A percentile compares a stretch with the other conserved stretches of the same genome.
Evolutionary conservation across 2,888 invertebrate genomes (phyloP).

Genomic region (Mellilla xanthometata): DNA sequence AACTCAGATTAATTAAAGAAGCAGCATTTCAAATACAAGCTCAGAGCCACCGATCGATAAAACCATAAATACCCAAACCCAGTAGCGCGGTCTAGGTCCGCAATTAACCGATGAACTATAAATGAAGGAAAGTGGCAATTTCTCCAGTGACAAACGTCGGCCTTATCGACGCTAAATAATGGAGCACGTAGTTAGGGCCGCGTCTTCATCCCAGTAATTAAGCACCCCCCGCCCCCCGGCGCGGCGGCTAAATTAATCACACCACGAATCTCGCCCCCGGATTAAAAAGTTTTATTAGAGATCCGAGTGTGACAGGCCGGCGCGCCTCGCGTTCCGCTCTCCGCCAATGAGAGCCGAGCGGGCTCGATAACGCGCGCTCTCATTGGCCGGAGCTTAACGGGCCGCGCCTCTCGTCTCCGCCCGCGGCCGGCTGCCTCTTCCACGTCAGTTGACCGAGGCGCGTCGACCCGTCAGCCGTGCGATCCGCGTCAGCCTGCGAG

Average conservation of each 20-base stretch:
- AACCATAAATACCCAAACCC: background rate
- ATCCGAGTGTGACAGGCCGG: constrained; percentile 66
- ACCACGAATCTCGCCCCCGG: constrained; percentile 80
- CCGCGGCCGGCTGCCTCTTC: constrained; percentile 71
- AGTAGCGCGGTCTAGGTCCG: constrained; percentile 30
- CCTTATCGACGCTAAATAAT: constrained; percentile 79
- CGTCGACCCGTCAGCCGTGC: constrained; percentile 78
- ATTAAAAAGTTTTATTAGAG: constrained; percentile 82
- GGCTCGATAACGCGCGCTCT: constrained; percentile 36
- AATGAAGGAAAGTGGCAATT: constrained; percentile 74
- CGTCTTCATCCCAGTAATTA: constrained; percentile 82
- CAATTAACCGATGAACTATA: constrained; percentile 71
- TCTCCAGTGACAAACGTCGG: constrained; percentile 74
- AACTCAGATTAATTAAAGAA: no score
- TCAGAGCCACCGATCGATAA: background rate
- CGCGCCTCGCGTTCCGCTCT: constrained; percentile 49
- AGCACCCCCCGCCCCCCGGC: constrained; percentile 48
- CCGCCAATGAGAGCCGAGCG: constrained; percentile 53
- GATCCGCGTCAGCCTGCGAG: constrained; percentile 51
- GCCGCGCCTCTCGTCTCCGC: constrained; percentile 61
- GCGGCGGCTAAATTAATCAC: constrained; percentile 77
- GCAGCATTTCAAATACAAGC: no score
- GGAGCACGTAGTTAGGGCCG: constrained; percentile 75
- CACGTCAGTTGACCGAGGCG: constrained; percentile 80
- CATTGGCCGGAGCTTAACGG: constrained; percentile 51